Conservation (phyloP, 2,797 vertebrate species). For the Hirundo rustica region DNA sequence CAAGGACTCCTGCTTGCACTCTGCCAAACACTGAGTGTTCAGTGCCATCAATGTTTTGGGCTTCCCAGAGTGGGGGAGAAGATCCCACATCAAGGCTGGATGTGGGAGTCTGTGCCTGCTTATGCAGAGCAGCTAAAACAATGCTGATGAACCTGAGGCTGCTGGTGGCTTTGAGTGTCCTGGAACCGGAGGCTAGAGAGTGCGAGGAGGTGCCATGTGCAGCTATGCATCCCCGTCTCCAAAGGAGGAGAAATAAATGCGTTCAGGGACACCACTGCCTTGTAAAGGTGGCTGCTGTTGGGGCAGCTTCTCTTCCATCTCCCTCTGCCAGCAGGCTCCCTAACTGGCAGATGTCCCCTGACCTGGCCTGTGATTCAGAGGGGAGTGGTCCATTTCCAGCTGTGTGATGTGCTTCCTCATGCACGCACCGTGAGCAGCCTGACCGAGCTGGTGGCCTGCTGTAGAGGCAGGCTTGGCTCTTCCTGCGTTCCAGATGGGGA, state of each 20-base stretch:
- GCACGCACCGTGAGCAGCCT: not conserved
- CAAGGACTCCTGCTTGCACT: not conserved
- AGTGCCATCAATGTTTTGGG: not conserved
- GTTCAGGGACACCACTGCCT: not conserved
- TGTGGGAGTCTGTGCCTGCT: not conserved
- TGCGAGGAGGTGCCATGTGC: not conserved
- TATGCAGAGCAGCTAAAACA: not conserved
- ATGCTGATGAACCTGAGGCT: not conserved
- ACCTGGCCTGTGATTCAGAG: not conserved
- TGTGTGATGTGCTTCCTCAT: not conserved
- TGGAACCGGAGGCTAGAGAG: not conserved
- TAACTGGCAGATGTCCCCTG: not conserved
- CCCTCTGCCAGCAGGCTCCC: not conserved
- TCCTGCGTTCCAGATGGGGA: not conserved
- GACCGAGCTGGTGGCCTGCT: not conserved
- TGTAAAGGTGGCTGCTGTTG: not conserved
- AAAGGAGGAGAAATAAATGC: not conserved
- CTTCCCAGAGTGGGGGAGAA: not conserved
- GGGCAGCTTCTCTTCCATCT: not conserved
- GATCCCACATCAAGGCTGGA: not conserved
- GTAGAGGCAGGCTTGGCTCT: not conserved
- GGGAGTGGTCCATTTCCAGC: not conserved
- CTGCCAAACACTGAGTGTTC: fast-evolving
- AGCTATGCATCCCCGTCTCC: fast-evolving
- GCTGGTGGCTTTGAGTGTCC: not conserved